Percentiles rank a stretch among this genome's conserved stretches.
phyloP scores from a whole-genome alignment of 1,140 invertebrate genomes.

The Drosophila ananassae region DNA sequence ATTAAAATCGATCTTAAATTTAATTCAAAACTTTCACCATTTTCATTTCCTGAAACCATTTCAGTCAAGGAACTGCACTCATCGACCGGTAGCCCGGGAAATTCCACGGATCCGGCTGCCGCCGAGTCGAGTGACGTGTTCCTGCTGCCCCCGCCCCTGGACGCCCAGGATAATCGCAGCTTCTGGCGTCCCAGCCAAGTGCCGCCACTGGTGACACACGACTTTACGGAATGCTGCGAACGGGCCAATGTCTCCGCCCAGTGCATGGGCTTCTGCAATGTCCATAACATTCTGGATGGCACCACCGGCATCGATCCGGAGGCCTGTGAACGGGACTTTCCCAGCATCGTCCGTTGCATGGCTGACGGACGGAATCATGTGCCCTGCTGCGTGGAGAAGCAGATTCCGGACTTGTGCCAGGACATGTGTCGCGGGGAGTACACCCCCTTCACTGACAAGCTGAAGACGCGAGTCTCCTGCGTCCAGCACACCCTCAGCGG shows the following conservation, averaged over 20 bases:
- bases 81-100: constrained; percentile 81
- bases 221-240: constrained; percentile 91
- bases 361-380: constrained; percentile 92
- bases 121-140: constrained; percentile 85
- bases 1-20: background rate
- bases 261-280: constrained; percentile 92
- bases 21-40: background rate
- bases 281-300: constrained; percentile 92
- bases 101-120: constrained; percentile 64
- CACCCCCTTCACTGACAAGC: constrained; percentile 91
- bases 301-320: constrained; percentile 91
- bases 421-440: constrained; percentile 94
- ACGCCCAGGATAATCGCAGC: constrained; percentile 83
- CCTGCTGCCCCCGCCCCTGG: constrained; percentile 78
- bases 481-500: constrained; percentile 92
- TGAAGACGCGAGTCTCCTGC: constrained; percentile 93
- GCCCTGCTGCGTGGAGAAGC: constrained; percentile 91
- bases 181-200: constrained; percentile 70
- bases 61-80: constrained; percentile 66
- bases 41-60: constrained; percentile 15
- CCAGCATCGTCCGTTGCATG: constrained; percentile 90
- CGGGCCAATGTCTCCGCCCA: constrained; percentile 87
- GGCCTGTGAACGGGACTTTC: constrained; percentile 91
- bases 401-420: constrained; percentile 92
- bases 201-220: constrained; percentile 85